A percentile compares a stretch with the other conserved stretches of the same genome.
Evolutionary conservation across 1,140 invertebrate species (phyloP).

Genomic region (Centruroides sculpturatus): DNA sequence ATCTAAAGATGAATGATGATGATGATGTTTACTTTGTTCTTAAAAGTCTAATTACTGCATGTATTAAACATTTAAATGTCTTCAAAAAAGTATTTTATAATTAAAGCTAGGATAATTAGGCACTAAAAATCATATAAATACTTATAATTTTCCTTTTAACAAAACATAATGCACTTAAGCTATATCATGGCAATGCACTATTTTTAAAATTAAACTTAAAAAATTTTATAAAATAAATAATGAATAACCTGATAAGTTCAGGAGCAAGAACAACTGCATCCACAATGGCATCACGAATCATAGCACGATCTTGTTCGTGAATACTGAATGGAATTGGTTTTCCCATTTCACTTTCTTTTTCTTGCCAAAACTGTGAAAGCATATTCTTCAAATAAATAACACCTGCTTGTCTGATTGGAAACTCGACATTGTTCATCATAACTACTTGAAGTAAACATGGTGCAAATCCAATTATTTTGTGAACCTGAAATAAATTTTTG

Average conservation of each 20-base stretch:
- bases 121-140: too few relatives aligned
- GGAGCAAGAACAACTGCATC: conserved; percentile 88
- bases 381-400: conserved; percentile 96
- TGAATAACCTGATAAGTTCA: conserved; percentile 56
- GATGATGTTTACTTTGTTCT: too few relatives aligned
- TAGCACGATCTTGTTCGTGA: conserved; percentile 88
- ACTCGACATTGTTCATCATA: conserved; percentile 66
- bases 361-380: conserved; percentile 73
- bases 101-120: too few relatives aligned
- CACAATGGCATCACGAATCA: conserved; percentile 84
- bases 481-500: conserved; percentile 43
- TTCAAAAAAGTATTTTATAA: too few relatives aligned
- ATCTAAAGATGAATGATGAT: too few relatives aligned
- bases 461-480: conserved; percentile 92
- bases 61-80: too few relatives aligned
- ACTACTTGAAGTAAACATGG: conserved; percentile 84
- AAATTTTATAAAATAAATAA: too few relatives aligned
- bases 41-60: too few relatives aligned
- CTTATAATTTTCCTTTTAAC: too few relatives aligned
- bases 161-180: too few relatives aligned
- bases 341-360: conserved; percentile 54
- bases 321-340: conserved; percentile 68
- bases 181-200: too few relatives aligned
- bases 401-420: conserved; percentile 86
- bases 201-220: too few relatives aligned